These are phyloP conservation scores for Sipunculus nudus DNA, from an alignment of 2,888 invertebrate species.

Conservation along the genomic window DNA sequence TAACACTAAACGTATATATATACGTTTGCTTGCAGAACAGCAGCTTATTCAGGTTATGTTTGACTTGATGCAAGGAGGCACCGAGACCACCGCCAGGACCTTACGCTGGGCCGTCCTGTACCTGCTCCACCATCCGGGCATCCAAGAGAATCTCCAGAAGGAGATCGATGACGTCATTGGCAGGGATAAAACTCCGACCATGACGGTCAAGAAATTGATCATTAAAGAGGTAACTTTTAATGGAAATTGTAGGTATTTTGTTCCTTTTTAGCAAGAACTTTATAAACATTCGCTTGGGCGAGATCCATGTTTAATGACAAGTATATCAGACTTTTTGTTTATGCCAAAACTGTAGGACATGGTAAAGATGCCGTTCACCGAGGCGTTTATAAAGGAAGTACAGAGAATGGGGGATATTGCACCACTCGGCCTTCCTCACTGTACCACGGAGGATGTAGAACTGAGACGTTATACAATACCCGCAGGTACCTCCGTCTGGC, in stretches of 20 bases:
- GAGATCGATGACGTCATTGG: slow-evolving; percentile 58
- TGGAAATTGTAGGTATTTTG: too few relatives aligned
- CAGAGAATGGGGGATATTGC: slow-evolving; percentile 40
- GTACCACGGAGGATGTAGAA: slow-evolving; percentile 5
- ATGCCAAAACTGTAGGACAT: too few relatives aligned
- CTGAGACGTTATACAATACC: slow-evolving; percentile 15
- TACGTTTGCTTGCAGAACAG: too few relatives aligned
- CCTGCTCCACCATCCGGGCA: slow-evolving; percentile 37
- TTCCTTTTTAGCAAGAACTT: too few relatives aligned
- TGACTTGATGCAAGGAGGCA: slow-evolving; percentile 41
- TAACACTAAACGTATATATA: too few relatives aligned
- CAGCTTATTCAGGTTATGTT: too few relatives aligned
- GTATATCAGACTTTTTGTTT: too few relatives aligned
- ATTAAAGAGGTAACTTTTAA: too few relatives aligned
- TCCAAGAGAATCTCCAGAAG: slow-evolving; percentile 21
- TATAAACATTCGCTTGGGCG: too few relatives aligned
- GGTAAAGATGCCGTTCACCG: slow-evolving; percentile 23
- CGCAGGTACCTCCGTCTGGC: slow-evolving; percentile 9
- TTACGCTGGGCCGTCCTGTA: slow-evolving; percentile 41
- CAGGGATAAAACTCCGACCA: slow-evolving; percentile 17
- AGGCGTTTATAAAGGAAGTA: slow-evolving; percentile 42
- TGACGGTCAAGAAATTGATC: too few relatives aligned
- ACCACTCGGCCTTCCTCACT: slow-evolving; percentile 43
- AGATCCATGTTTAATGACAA: too few relatives aligned
- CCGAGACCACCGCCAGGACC: slow-evolving; percentile 40